phyloP scores from a whole-genome alignment of 92 coral and sea anemone genomes.

The Zoanthus sociatus region DNA sequence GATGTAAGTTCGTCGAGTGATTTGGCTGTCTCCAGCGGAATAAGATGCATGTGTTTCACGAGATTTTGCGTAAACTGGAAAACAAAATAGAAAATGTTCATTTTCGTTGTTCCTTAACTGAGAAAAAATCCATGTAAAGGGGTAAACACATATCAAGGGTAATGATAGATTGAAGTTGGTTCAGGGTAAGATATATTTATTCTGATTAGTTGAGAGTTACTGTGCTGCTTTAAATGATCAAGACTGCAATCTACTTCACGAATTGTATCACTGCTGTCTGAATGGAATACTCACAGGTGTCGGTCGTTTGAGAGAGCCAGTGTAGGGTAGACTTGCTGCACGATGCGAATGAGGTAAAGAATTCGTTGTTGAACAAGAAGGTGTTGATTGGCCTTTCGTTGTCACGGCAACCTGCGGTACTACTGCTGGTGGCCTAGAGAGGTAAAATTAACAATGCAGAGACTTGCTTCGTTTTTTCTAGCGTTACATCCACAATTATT shows the following conservation, averaged over 20 bases:
- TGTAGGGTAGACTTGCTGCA: conserved; percentile 68
- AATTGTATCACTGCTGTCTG: not conserved
- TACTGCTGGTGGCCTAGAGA: conserved; percentile 63
- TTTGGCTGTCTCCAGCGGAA: conserved; percentile 94
- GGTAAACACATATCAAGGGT: too few species aligned
- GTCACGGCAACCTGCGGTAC: conserved; percentile 80
- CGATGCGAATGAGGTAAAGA: conserved; percentile 61
- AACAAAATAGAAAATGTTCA: not conserved
- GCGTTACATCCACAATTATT: not conserved
- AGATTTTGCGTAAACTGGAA: conserved; percentile 31
- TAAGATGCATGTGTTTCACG: conserved; percentile 93
- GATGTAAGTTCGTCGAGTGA: conserved; percentile 95
- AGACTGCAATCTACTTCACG: too few species aligned
- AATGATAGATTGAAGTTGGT: too few species aligned
- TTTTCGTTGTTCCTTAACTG: not conserved
- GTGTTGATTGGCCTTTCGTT: conserved; percentile 91
- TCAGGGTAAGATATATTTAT: too few species aligned
- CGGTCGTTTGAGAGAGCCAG: conserved; percentile 64
- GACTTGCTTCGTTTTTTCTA: not conserved
- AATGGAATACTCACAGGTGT: conserved; percentile 53
- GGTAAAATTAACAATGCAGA: not conserved
- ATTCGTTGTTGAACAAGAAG: conserved; percentile 76
- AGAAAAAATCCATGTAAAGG: not conserved
- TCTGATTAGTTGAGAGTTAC: too few species aligned
- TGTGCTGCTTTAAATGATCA: too few species aligned